Conservation (phyloP, 1,140 invertebrate genomes). For the Aphelenchoides besseyi region DNA sequence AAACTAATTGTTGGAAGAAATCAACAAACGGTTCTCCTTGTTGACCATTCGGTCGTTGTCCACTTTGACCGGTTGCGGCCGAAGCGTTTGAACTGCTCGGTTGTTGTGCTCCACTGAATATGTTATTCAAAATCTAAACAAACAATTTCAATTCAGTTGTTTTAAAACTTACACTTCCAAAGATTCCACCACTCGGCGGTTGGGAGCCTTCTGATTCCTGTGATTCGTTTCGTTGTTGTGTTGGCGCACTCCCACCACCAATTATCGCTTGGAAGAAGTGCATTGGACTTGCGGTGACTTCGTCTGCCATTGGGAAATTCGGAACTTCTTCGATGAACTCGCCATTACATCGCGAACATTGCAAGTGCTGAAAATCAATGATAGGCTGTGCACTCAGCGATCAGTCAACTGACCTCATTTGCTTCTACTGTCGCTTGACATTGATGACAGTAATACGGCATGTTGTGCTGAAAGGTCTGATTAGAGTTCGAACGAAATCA, state of each 20-base stretch:
- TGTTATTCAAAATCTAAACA: not conserved
- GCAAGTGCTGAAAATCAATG: slow-evolving; percentile 8
- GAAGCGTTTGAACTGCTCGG: not conserved
- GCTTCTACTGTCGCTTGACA: slow-evolving; percentile 15
- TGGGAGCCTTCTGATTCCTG: too few relatives aligned
- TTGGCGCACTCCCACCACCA: not conserved
- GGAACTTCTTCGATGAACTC: slow-evolving; percentile 20
- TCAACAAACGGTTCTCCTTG: slow-evolving; percentile 4
- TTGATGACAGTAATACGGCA: slow-evolving; percentile 11
- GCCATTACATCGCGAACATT: slow-evolving; percentile 12
- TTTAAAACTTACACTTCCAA: not conserved
- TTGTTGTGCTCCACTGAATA: not conserved
- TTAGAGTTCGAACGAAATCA: slow-evolving; percentile 2
- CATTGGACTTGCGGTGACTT: not conserved
- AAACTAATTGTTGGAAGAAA: slow-evolving; percentile 3
- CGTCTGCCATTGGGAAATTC: not conserved
- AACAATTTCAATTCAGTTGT: not conserved
- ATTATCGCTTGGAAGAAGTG: not conserved
- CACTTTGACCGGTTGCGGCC: not conserved
- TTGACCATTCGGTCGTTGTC: not conserved
- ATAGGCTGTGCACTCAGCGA: not conserved
- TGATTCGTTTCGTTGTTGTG: too few relatives aligned
- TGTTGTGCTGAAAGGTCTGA: slow-evolving; percentile 1
- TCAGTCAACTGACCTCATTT: not conserved
- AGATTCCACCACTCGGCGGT: too few relatives aligned